phyloP scores from a whole-genome alignment of 2,113 vertebrate species.

The Nothoprocta pentlandii region DNA sequence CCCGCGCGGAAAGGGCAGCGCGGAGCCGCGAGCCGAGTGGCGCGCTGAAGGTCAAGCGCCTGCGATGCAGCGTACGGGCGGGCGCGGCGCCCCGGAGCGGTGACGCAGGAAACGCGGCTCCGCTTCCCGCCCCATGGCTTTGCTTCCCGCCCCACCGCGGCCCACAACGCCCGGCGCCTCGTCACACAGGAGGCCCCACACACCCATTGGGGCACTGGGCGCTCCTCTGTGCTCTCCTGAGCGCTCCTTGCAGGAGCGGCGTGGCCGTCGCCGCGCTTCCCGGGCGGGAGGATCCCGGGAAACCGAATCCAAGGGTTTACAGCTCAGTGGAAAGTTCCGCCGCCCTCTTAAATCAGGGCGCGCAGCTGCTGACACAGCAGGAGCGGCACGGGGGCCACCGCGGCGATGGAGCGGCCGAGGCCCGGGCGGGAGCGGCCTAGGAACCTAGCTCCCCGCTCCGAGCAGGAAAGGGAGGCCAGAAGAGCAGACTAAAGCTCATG shows the following conservation, averaged over 20 bases:
- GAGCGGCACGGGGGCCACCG: background rate
- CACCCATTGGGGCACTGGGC: no score
- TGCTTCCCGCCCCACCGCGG: no score
- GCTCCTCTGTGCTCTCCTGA: no score
- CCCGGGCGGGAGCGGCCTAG: no score
- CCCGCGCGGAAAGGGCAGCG: background rate
- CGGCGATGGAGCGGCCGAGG: no score
- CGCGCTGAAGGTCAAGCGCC: background rate
- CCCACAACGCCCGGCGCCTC: no score
- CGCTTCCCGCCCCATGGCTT: no score
- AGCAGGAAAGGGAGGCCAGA: background rate
- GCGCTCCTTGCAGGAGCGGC: background rate
- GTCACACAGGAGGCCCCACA: no score
- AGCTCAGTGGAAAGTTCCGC: slow-evolving; percentile 65
- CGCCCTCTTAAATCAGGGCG: slow-evolving; percentile 49
- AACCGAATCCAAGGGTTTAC: slow-evolving; percentile 3
- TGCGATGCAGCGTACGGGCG: no score
- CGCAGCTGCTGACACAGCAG: slow-evolving; percentile 60
- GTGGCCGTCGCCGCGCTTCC: background rate
- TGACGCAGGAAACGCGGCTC: no score
- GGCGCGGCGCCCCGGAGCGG: no score
- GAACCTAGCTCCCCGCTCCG: background rate
- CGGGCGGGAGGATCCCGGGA: slow-evolving; percentile 6
- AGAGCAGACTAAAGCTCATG: slow-evolving; percentile 19
- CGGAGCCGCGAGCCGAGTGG: background rate